Percentiles rank a stretch among this genome's conserved stretches.
Conservation (phyloP, 2,888 invertebrate species). For the Dicycla oo region DNA sequence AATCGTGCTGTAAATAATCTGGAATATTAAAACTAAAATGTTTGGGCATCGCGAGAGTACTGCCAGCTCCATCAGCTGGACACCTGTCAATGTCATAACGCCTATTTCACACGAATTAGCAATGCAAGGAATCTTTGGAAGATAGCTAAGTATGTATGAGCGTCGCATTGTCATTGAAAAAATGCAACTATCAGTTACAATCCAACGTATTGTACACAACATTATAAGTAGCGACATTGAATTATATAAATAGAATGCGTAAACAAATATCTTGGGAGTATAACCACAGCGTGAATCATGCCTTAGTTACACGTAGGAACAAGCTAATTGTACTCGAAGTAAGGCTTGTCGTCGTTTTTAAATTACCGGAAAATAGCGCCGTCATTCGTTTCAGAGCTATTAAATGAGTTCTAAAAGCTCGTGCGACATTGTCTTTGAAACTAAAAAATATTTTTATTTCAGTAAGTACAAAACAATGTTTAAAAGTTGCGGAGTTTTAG, state of each 20-base stretch:
- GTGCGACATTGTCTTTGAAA: slow-evolving; percentile 11
- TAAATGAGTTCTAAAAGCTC: slow-evolving; percentile 32
- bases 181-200: slow-evolving; percentile 59
- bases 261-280: slow-evolving; percentile 60
- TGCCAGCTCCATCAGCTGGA: background rate
- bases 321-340: slow-evolving; percentile 32
- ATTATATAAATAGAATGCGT: slow-evolving; percentile 60
- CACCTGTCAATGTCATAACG: slow-evolving; percentile 17
- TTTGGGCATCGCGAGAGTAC: slow-evolving; percentile 6
- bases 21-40: slow-evolving; percentile 19
- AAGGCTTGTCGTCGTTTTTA: slow-evolving; percentile 39
- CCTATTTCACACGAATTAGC: slow-evolving; percentile 19
- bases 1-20: slow-evolving; percentile 14
- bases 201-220: slow-evolving; percentile 48
- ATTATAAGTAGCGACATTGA: slow-evolving; percentile 58
- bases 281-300: slow-evolving; percentile 55
- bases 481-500: slow-evolving; percentile 14
- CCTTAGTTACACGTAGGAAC: slow-evolving; percentile 11
- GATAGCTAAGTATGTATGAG: slow-evolving; percentile 22
- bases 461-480: slow-evolving; percentile 15
- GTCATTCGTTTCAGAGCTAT: slow-evolving; percentile 22
- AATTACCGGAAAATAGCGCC: slow-evolving; percentile 28
- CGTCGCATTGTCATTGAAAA: slow-evolving; percentile 52
- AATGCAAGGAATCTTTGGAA: slow-evolving; percentile 1
- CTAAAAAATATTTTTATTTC: slow-evolving; percentile 20